Conservation (phyloP, 2,797 vertebrate genomes). For the Nannoperca australis region DNA sequence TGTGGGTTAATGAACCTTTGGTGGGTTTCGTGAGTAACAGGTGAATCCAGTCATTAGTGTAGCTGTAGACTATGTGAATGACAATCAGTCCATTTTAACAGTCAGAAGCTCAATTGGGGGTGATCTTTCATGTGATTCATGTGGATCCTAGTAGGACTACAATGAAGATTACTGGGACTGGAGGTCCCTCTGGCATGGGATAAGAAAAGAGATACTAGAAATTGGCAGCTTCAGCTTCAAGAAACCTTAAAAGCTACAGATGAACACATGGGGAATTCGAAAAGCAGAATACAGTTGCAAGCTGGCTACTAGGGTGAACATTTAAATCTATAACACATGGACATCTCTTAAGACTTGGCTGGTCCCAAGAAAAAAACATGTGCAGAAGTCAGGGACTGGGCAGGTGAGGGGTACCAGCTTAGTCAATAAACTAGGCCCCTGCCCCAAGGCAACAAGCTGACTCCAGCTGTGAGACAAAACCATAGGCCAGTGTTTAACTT, state of each 20-base stretch:
- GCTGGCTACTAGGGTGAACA: conserved; percentile 56
- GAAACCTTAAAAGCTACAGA: conserved; percentile 35
- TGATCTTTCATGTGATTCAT: conserved; percentile 72
- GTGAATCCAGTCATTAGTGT: conserved; percentile 29
- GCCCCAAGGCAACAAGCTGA: conserved; percentile 74
- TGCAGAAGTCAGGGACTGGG: conserved; percentile 49
- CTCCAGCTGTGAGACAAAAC: conserved; percentile 76
- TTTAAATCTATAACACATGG: conserved; percentile 69
- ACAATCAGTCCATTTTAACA: conserved; percentile 46
- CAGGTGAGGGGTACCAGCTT: conserved; percentile 68
- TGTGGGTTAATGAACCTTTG: conserved; percentile 32
- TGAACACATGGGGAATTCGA: conserved; percentile 34
- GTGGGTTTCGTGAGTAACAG: conserved; percentile 1
- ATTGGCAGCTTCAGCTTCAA: conserved; percentile 37
- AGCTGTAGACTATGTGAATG: conserved; percentile 30
- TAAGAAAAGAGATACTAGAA: conserved; percentile 34
- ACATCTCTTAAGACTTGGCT: conserved; percentile 57
- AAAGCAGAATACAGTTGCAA: conserved; percentile 47
- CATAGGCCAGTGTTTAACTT: conserved; percentile 76
- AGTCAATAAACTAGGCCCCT: conserved; percentile 74
- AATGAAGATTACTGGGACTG: conserved; percentile 41
- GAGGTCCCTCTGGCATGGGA: conserved; percentile 29
- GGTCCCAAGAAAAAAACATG: conserved; percentile 51
- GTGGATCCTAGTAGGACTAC: conserved; percentile 65
- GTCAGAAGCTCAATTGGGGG: conserved; percentile 56